These are phyloP conservation scores for Corythornis vintsioides DNA, from an alignment of 2,113 vertebrate genomes.

Conservation along the genomic window DNA sequence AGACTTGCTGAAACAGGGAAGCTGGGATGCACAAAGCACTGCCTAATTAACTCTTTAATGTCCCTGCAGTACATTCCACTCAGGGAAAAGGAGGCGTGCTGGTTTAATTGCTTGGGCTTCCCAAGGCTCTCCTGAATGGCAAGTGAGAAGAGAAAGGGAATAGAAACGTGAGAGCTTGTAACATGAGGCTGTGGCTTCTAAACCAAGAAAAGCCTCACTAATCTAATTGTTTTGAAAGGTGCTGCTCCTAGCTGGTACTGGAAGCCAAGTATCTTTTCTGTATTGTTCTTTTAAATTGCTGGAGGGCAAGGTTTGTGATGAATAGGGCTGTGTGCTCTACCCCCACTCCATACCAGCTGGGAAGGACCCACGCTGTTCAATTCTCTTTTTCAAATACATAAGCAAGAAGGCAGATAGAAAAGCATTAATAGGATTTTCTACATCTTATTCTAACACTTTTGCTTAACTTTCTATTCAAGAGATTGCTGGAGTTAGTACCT, in stretches of 20 bases:
- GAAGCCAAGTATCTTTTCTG: background rate
- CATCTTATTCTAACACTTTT: background rate
- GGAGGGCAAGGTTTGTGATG: background rate
- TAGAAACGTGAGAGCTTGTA: background rate
- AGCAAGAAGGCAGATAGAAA: background rate
- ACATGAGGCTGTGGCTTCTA: background rate
- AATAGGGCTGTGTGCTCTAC: background rate
- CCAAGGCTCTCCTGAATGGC: background rate
- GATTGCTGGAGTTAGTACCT: background rate
- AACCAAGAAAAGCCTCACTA: background rate
- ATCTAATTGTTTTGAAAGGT: background rate
- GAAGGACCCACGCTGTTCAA: background rate
- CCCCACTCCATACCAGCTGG: background rate
- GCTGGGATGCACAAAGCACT: background rate
- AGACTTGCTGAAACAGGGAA: slow-evolving; percentile 16
- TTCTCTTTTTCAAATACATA: background rate
- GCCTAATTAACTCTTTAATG: slow-evolving; percentile 42
- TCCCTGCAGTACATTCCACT: background rate
- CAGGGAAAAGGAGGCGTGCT: background rate
- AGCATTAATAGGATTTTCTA: background rate
- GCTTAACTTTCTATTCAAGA: background rate
- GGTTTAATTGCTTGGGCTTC: background rate
- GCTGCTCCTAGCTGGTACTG: background rate
- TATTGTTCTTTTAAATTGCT: background rate
- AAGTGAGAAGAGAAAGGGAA: background rate